Percentiles rank a stretch among this genome's conserved stretches.
Evolutionary conservation across 2,797 vertebrate species (phyloP).

Genomic region (Psittacula echo): DNA sequence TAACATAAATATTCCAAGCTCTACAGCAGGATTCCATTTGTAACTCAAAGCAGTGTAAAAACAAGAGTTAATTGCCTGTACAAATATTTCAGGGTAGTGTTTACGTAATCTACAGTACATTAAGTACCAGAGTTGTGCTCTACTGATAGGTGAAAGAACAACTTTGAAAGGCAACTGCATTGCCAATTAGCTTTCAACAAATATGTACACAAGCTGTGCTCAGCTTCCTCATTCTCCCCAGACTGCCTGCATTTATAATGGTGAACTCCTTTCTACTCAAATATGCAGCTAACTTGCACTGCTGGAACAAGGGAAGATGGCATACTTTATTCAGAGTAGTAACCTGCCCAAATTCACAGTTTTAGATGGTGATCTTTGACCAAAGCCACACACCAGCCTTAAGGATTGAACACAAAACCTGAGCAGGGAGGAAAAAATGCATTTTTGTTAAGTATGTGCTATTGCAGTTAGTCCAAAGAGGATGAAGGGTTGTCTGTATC

Average conservation of each 20-base stretch:
- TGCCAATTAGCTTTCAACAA: constrained; percentile 76
- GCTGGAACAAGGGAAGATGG: not conserved
- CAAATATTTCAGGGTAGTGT: constrained; percentile 73
- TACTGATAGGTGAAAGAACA: constrained; percentile 76
- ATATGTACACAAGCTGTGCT: constrained; percentile 75
- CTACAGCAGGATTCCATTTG: constrained; percentile 59
- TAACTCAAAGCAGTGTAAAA: constrained; percentile 65
- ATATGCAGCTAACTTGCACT: not conserved
- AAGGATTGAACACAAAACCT: not conserved
- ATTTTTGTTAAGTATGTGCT: not conserved
- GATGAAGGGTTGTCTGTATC: not conserved
- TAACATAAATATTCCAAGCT: constrained; percentile 41
- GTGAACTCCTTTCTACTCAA: constrained; percentile 1
- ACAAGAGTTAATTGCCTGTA: constrained; percentile 74
- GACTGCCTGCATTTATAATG: not conserved
- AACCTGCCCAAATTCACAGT: not conserved
- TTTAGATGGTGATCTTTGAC: not conserved
- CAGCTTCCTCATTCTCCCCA: constrained; percentile 57
- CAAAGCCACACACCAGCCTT: not conserved
- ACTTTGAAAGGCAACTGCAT: constrained; percentile 66
- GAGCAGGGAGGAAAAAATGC: not conserved
- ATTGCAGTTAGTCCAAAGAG: not conserved
- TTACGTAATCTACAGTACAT: constrained; percentile 77
- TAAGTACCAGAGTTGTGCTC: constrained; percentile 73
- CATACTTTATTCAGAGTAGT: not conserved